phyloP scores from a whole-genome alignment of 2,797 vertebrate genomes.

The Gallinago nigripennis region DNA sequence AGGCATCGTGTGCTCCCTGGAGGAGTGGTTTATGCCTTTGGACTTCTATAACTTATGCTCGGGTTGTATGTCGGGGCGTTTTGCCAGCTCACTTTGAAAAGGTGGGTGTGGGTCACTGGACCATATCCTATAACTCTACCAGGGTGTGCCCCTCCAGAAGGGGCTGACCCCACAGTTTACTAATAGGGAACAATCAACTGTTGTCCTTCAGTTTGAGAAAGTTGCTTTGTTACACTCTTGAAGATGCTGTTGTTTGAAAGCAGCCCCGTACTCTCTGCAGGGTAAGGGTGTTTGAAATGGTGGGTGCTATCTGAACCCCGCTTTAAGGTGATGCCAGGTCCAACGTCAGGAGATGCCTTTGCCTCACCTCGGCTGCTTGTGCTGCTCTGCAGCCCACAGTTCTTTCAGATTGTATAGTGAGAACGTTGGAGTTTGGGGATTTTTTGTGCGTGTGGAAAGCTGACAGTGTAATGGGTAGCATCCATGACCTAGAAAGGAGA shows the following conservation, averaged over 20 bases:
- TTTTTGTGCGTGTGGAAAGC: neutral
- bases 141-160: neutral
- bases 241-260: neutral
- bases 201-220: neutral
- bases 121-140: fast-evolving
- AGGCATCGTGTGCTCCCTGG: fast-evolving
- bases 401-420: neutral
- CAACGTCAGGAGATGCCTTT: neutral
- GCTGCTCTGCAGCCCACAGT: neutral
- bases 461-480: neutral
- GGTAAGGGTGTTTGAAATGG: neutral
- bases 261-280: neutral
- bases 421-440: neutral
- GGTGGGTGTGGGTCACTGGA: neutral
- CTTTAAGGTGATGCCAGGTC: neutral
- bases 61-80: neutral
- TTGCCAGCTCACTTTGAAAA: neutral
- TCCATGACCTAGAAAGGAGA: neutral
- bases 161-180: neutral
- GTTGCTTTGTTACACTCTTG: neutral
- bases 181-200: neutral
- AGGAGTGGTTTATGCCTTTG: neutral
- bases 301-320: neutral
- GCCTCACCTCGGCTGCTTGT: neutral
- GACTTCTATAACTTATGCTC: neutral